phyloP scores from a whole-genome alignment of 2,797 vertebrate genomes.

The Enoplosus armatus region DNA sequence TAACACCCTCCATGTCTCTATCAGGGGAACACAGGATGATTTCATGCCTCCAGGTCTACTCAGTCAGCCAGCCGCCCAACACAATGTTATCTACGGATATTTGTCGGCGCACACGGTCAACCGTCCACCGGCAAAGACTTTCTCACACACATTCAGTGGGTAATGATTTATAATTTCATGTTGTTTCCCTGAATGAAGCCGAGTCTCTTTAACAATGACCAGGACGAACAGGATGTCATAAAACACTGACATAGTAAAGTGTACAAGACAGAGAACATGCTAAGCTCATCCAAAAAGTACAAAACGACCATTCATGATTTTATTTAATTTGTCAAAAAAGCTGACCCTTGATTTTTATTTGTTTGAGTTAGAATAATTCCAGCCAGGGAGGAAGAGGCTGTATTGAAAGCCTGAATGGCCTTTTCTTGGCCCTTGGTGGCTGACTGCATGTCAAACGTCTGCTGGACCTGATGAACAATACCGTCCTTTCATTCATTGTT shows the following conservation, averaged over 20 bases:
- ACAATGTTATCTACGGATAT: conserved; percentile 84
- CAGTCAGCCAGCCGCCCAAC: conserved; percentile 57
- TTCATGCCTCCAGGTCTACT: conserved; percentile 65
- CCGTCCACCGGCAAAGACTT: conserved; percentile 52
- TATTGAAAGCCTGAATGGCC: neutral
- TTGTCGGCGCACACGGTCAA: conserved; percentile 62
- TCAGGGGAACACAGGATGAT: conserved; percentile 68
- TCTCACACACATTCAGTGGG: conserved; percentile 61
- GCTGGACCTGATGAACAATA: conserved; percentile 54
- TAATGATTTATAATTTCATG: conserved; percentile 60
- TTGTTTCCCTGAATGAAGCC: conserved; percentile 53
- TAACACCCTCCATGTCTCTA: conserved; percentile 67
- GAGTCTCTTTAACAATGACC: conserved; percentile 64
- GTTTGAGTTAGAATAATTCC: conserved; percentile 26
- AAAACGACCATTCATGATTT: conserved; percentile 1
- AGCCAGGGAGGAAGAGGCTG: conserved; percentile 17
- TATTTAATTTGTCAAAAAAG: conserved; percentile 18
- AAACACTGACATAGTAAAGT: conserved; percentile 38
- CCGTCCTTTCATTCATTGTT: conserved; percentile 59
- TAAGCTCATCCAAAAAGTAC: neutral
- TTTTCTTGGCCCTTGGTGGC: conserved; percentile 32
- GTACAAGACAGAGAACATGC: conserved; percentile 2
- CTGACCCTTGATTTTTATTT: neutral
- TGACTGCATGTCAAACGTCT: conserved; percentile 18
- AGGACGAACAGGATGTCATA: conserved; percentile 68